Conservation (phyloP, 2,888 invertebrate genomes). For the Antitype chi region DNA sequence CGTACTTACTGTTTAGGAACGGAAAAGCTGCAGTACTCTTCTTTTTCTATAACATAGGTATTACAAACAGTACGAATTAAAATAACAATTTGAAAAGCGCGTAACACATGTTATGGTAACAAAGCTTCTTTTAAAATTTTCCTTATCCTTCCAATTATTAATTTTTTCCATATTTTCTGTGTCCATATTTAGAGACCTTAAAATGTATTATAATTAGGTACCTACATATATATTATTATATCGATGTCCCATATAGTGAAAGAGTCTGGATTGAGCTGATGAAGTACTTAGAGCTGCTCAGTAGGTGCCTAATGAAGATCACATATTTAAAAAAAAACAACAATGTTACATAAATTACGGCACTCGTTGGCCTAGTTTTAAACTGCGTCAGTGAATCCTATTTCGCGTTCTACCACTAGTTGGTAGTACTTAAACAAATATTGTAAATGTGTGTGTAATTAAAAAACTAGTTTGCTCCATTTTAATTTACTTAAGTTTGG, state of each 20-base stretch:
- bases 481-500: slow-evolving; percentile 15
- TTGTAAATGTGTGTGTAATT: slow-evolving; percentile 32
- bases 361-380: slow-evolving; percentile 51
- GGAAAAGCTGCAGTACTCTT: too few relatives aligned
- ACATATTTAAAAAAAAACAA: slow-evolving; percentile 16
- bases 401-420: slow-evolving; percentile 25
- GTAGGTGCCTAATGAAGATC: not conserved
- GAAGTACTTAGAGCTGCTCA: not conserved
- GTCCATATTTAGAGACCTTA: too few relatives aligned
- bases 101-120: too few relatives aligned
- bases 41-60: too few relatives aligned
- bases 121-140: too few relatives aligned
- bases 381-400: slow-evolving; percentile 45
- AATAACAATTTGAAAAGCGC: too few relatives aligned
- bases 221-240: too few relatives aligned
- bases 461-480: slow-evolving; percentile 37
- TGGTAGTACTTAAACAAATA: slow-evolving; percentile 24
- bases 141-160: not conserved
- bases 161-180: too few relatives aligned
- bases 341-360: slow-evolving; percentile 37
- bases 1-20: too few relatives aligned
- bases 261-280: not conserved
- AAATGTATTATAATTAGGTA: too few relatives aligned
- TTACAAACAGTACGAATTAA: too few relatives aligned
- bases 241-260: not conserved